A percentile compares a stretch with the other conserved stretches of the same genome.
Conservation (phyloP, 2,113 vertebrate genomes). For the Ornithorhynchus anatinus region DNA sequence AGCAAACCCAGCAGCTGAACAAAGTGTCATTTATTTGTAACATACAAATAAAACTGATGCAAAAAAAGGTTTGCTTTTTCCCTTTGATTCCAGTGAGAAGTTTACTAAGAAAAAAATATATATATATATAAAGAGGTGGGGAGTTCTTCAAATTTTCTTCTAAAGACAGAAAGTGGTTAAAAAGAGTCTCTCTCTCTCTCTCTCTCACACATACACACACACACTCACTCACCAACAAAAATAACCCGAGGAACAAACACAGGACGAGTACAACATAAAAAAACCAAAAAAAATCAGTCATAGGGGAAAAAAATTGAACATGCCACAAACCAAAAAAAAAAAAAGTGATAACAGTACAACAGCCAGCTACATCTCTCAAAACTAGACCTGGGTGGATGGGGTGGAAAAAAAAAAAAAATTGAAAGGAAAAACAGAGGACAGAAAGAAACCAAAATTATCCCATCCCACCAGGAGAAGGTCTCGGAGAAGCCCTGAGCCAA, state of each 20-base stretch:
- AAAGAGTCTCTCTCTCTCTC: constrained; percentile 5
- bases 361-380: not conserved
- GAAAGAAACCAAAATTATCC: not conserved
- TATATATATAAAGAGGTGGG: not conserved
- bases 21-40: constrained; percentile 61
- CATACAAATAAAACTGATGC: constrained; percentile 51
- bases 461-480: no score
- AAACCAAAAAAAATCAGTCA: not conserved
- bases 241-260: not conserved
- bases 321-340: constrained; percentile 3
- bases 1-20: constrained; percentile 8
- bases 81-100: constrained; percentile 57
- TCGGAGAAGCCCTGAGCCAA: no score
- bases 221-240: constrained; percentile 23
- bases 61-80: constrained; percentile 27
- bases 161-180: constrained; percentile 10
- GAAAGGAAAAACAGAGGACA: not conserved
- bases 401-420: not conserved
- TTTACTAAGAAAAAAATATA: constrained; percentile 23
- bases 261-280: constrained; percentile 13
- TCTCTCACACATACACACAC: not conserved
- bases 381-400: not conserved
- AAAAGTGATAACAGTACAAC: not conserved
- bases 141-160: constrained; percentile 25
- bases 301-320: not conserved